Conservation (phyloP, 1,140 invertebrate genomes). For the Melanaphis sacchari region DNA sequence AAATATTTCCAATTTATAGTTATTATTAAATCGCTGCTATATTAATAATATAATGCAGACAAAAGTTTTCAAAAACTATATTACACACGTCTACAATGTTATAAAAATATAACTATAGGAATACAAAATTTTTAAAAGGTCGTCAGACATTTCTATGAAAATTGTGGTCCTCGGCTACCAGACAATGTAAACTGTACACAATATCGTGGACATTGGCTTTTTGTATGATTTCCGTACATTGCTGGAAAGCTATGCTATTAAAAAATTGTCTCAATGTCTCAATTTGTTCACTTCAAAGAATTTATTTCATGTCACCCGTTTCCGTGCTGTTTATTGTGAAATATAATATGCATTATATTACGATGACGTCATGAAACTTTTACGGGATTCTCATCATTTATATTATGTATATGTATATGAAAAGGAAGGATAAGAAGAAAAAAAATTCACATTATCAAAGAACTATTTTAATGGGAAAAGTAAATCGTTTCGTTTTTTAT, state of each 20-base stretch:
- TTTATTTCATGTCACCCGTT: background rate
- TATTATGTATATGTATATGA: background rate
- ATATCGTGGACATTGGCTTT: background rate
- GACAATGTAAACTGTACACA: background rate
- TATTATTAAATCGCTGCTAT: background rate
- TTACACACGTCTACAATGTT: background rate
- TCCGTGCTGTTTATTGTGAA: background rate
- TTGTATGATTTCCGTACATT: background rate
- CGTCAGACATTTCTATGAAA: background rate
- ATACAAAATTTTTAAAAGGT: background rate
- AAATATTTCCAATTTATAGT: too few species aligned
- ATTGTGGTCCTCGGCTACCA: background rate
- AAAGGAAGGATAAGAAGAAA: background rate
- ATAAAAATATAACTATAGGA: background rate
- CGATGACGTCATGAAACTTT: background rate
- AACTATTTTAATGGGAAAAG: background rate
- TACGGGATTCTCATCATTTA: background rate
- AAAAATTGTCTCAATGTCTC: background rate
- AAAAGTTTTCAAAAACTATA: background rate
- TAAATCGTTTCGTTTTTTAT: background rate
- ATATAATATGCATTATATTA: background rate
- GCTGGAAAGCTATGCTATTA: background rate
- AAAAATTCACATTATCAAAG: background rate
- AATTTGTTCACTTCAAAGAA: background rate
- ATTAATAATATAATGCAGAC: background rate